Percentiles rank a stretch among this genome's conserved stretches.
Conservation (phyloP, 2,888 invertebrate species). For the Trissolcus japonicus region DNA sequence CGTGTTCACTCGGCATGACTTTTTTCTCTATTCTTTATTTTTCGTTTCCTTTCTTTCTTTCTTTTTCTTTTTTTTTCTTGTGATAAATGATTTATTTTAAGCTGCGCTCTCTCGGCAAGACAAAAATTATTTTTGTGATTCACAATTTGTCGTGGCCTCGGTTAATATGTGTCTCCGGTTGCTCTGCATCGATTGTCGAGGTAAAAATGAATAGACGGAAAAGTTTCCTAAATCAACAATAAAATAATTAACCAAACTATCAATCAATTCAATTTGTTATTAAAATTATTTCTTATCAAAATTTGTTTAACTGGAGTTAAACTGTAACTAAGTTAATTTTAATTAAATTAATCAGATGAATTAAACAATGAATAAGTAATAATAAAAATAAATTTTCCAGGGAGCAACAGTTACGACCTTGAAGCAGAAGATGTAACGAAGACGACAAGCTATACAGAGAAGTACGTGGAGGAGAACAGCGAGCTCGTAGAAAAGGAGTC, state of each 20-base stretch:
- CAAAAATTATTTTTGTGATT: constrained; percentile 28
- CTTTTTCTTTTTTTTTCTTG: neutral
- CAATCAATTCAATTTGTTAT: no score
- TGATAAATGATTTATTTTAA: constrained; percentile 15
- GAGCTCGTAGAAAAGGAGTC: constrained; percentile 62
- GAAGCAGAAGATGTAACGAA: constrained; percentile 69
- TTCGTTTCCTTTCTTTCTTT: neutral
- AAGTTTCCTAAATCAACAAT: neutral
- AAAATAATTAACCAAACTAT: no score
- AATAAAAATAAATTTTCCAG: constrained; percentile 40
- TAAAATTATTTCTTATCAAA: no score
- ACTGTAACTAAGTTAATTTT: no score
- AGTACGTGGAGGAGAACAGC: constrained; percentile 61
- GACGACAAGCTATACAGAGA: constrained; percentile 65
- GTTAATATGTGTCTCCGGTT: constrained; percentile 78
- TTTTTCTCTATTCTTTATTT: neutral
- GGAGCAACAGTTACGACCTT: constrained; percentile 73
- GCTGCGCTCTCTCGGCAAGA: neutral
- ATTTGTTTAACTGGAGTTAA: no score
- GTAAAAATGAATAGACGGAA: constrained; percentile 69
- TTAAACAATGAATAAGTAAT: neutral
- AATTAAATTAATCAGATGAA: no score
- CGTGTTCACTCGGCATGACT: no score
- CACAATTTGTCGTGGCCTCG: constrained; percentile 3
- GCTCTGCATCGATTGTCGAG: constrained; percentile 79